phyloP scores from a whole-genome alignment of 2,113 vertebrate genomes.

The Acinonyx jubatus region DNA sequence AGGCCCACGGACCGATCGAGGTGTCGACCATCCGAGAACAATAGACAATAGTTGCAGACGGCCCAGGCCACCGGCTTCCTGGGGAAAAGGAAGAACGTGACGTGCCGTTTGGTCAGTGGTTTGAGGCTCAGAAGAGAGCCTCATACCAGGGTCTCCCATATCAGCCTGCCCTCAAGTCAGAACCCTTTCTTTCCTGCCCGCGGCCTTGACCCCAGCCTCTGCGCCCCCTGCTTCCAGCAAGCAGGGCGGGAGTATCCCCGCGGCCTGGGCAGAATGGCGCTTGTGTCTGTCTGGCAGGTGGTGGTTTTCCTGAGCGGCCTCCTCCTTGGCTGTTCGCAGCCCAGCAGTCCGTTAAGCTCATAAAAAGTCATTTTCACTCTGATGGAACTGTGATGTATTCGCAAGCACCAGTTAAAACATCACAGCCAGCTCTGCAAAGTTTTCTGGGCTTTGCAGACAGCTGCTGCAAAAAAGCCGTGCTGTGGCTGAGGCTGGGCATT shows the following conservation, averaged over 20 bases:
- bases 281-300: accelerated
- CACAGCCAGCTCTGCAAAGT: not conserved
- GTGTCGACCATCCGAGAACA: not conserved
- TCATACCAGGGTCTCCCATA: not conserved
- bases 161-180: not conserved
- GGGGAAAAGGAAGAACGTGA: not conserved
- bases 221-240: not conserved
- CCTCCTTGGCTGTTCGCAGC: not conserved
- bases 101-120: accelerated
- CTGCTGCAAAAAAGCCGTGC: not conserved
- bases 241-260: accelerated
- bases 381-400: constrained; percentile 49
- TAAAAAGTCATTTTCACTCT: constrained; percentile 48
- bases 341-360: constrained; percentile 39
- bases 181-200: not conserved
- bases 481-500: accelerated
- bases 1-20: not conserved
- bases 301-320: not conserved
- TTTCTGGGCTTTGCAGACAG: constrained; percentile 3
- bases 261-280: accelerated
- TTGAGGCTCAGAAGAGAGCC: not conserved
- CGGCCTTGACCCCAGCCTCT: not conserved
- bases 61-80: not conserved
- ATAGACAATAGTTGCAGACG: not conserved
- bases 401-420: constrained; percentile 56